Evolutionary conservation across 2,113 vertebrate species (phyloP).

Genomic region (Hippocampus zosterae): DNA sequence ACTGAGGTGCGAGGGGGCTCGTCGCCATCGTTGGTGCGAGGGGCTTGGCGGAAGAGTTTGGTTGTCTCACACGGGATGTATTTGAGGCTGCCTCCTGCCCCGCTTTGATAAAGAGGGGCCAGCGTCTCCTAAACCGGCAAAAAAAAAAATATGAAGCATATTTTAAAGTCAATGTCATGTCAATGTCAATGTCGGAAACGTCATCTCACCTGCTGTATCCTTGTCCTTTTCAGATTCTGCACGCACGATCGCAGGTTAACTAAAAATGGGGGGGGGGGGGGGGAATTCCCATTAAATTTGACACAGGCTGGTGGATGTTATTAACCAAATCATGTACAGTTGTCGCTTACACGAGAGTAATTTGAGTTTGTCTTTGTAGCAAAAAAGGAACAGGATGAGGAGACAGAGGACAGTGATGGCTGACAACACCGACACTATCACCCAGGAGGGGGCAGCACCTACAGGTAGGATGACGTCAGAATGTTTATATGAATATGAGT

Average conservation of each 20-base stretch:
- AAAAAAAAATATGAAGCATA: not conserved
- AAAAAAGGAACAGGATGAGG: conserved; percentile 71
- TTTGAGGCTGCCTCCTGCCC: conserved; percentile 40
- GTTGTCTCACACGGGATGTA: conserved; percentile 58
- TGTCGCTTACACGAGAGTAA: conserved; percentile 55
- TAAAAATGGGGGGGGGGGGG: conserved; percentile 21
- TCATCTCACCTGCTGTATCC: conserved; percentile 72
- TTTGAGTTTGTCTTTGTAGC: conserved; percentile 76
- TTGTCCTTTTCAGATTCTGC: conserved; percentile 74
- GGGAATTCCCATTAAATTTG: not conserved
- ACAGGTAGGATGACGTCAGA: conserved; percentile 10
- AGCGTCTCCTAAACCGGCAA: conserved; percentile 63
- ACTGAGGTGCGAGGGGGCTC: conserved; percentile 43
- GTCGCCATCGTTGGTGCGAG: conserved; percentile 27
- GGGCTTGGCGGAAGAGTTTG: conserved; percentile 55
- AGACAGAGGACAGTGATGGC: conserved; percentile 68
- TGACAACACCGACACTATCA: conserved; percentile 69
- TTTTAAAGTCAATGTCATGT: too few relatives aligned
- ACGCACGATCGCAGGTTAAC: conserved; percentile 74
- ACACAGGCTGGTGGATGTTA: not conserved
- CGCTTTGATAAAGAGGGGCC: conserved; percentile 64
- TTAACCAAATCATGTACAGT: not conserved
- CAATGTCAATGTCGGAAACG: too few relatives aligned
- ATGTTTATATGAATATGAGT: not conserved
- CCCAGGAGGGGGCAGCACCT: conserved; percentile 63